These are phyloP conservation scores for Urosaurus nigricauda DNA, from an alignment of 2,797 vertebrate species.

Conservation along the genomic window DNA sequence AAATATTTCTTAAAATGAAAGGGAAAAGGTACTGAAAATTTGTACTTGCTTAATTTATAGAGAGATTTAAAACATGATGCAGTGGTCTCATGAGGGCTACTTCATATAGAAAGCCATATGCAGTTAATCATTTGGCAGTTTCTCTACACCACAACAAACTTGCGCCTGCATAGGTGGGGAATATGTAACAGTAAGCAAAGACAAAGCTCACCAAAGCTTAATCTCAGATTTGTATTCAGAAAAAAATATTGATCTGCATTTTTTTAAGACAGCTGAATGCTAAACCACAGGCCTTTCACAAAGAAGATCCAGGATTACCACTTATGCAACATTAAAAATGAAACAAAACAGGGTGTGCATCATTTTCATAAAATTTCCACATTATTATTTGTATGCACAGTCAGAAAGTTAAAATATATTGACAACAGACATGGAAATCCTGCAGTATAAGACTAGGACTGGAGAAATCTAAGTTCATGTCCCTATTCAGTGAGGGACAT, in stretches of 20 bases:
- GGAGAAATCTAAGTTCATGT: not conserved
- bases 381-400: not conserved
- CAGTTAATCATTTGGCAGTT: not conserved
- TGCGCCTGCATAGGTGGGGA: too few relatives aligned
- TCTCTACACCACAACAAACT: not conserved
- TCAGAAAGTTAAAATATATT: not conserved
- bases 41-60: not conserved
- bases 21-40: not conserved
- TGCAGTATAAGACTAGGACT: not conserved
- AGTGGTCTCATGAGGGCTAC: not conserved
- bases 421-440: not conserved
- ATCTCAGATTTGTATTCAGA: not conserved
- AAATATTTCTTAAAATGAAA: not conserved
- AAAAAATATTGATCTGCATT: not conserved
- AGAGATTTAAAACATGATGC: not conserved
- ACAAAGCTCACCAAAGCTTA: not conserved
- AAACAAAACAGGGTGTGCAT: too few relatives aligned
- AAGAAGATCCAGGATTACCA: not conserved
- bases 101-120: not conserved
- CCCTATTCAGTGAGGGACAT: not conserved
- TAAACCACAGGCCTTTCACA: not conserved
- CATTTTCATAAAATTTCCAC: too few relatives aligned
- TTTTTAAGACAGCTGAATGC: not conserved
- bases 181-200: not conserved
- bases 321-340: not conserved